Evolutionary conservation across 2,888 invertebrate species (phyloP).

Genomic region (Disparrhopalites patrizii): DNA sequence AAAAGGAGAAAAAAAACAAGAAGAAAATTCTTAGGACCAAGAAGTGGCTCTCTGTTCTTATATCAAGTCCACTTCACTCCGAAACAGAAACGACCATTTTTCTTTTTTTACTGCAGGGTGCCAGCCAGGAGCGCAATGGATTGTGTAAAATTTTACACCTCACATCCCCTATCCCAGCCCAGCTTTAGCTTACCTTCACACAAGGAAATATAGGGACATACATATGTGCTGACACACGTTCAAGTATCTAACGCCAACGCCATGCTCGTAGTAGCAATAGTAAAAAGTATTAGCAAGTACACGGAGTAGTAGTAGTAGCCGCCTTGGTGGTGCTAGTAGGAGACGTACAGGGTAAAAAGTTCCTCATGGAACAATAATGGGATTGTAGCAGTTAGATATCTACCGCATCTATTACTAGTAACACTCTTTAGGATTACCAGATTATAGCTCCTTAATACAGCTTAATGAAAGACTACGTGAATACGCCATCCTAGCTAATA

Average conservation of each 20-base stretch:
- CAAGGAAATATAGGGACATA: not conserved
- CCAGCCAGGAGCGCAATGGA: constrained; percentile 9
- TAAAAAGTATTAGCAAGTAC: no score
- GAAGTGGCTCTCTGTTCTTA: no score
- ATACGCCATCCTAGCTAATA: constrained; percentile 7
- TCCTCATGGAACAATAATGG: no score
- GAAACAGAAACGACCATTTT: constrained; percentile 19
- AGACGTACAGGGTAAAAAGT: no score
- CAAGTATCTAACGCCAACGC: no score
- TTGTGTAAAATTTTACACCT: constrained; percentile 21
- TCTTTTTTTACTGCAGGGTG: constrained; percentile 19
- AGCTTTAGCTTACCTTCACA: not conserved
- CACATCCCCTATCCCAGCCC: not conserved
- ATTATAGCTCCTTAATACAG: constrained; percentile 10
- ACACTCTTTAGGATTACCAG: constrained; percentile 18
- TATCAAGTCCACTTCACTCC: not conserved
- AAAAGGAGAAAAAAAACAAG: no score
- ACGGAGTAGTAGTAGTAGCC: no score
- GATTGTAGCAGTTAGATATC: no score
- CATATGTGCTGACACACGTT: not conserved
- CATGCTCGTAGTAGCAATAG: no score
- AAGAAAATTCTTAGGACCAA: no score
- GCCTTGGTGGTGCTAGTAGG: no score
- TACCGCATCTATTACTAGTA: not conserved
- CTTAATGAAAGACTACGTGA: constrained; percentile 13